Conservation (phyloP, 2,113 vertebrate species). For the Salvelinus fontinalis region DNA sequence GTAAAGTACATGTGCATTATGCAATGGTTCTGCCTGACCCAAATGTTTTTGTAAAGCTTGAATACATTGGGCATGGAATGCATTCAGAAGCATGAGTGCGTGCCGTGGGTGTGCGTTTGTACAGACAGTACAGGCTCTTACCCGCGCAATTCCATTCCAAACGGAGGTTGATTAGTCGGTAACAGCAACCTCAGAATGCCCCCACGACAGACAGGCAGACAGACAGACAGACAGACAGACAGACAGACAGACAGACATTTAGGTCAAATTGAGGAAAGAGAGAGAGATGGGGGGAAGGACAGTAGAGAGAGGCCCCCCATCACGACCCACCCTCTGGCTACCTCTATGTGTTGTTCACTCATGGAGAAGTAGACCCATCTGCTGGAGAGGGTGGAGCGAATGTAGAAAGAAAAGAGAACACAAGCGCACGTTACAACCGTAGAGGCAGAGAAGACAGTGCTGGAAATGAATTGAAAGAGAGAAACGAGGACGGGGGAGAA, state of each 20-base stretch:
- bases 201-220: neutral
- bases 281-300: neutral
- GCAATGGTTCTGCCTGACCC: neutral
- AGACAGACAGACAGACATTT: constrained; percentile 37
- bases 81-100: neutral
- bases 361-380: constrained; percentile 66
- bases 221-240: neutral
- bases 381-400: constrained; percentile 43
- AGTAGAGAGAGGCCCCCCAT: constrained; percentile 17
- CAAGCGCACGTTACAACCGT: constrained; percentile 13
- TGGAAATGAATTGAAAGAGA: constrained; percentile 41
- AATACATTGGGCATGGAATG: neutral
- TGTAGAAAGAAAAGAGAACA: constrained; percentile 1
- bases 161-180: constrained; percentile 15
- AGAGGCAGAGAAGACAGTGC: constrained; percentile 29
- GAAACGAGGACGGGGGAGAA: constrained; percentile 22
- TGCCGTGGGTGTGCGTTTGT: neutral
- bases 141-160: neutral
- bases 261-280: constrained; percentile 56
- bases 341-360: constrained; percentile 54
- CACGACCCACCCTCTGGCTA: constrained; percentile 59
- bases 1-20: neutral
- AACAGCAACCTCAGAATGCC: constrained; percentile 3
- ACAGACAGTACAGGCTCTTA: neutral
- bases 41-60: neutral